Base-by-base conservation (phyloP, 2,888 invertebrate species). In the Drosophila multiciliata region DNA sequence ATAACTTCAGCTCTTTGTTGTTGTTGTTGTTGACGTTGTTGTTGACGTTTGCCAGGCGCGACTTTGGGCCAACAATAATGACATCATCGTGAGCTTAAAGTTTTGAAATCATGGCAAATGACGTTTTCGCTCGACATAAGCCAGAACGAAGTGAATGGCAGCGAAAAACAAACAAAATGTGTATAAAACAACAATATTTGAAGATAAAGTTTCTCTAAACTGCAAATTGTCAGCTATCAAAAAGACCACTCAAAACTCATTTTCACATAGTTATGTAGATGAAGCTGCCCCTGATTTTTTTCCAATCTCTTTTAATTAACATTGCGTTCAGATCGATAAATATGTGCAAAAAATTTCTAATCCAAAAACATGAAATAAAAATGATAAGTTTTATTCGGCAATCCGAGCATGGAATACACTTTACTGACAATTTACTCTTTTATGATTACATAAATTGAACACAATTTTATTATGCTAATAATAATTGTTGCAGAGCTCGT, bases 81-180 rank as follows among this genome's bases (percentile, higher is more conserved):
- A 85, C 89, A 85, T 85, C 85, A 88, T 82, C 89, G 75, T 66
- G 59, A 78, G 80, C 83, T 88, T 79, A 86, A 86, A 85, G 77
- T 86, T 85, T 64, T 55, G 78, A 78, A 87, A 73, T 86, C 79
- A 81, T 83, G 84, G 86, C 86, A 83, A 87, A 87, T 87, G 86
- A 87, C 88, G 83, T 82, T 84, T 60, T 65, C 64, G 68, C 42
- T 40, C 35, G 45, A 54, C 53, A 67, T 67, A 75, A 74, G 75
- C 70, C 60, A 48, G 50, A 29, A 9, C 40, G 17, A 33, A 50
- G 48, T 15, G 52, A 73, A 32, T 57, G 69, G 15, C 59, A 64
- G 12, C n/a, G 35, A 20, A 66, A 62, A 38, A 11, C 50, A 72
- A 73, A 55, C 60, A 55, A 60, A 66, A 53, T 53, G 26, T 35